Evolutionary conservation across 2,113 vertebrate species (phyloP), one percentile per base, ranked within the genome.

Genomic region (Todiramphus chloris): DNA sequence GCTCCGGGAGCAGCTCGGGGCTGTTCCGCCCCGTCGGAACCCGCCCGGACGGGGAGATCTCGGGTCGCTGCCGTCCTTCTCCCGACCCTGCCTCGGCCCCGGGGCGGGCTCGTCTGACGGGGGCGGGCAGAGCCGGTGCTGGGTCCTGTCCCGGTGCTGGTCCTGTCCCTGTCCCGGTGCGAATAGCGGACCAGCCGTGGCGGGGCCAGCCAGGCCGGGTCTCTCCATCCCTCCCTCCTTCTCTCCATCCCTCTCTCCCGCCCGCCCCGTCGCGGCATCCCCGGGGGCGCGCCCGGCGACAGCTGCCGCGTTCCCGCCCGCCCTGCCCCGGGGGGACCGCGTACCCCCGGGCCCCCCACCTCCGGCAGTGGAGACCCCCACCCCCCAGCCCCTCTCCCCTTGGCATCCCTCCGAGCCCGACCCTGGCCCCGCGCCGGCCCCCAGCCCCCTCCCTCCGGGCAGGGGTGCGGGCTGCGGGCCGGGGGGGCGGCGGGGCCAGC

Each of bases 401-500:
- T n/a, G n/a, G n/a, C n/a, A n/a, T n/a, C n/a, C n/a, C n/a, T n/a
- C n/a, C n/a, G n/a, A n/a, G n/a, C n/a, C n/a, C n/a, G n/a, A n/a
- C n/a, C n/a, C n/a, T n/a, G n/a, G n/a, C n/a, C n/a, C n/a, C n/a
- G n/a, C n/a, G n/a, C n/a, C n/a, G n/a, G n/a, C n/a, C n/a, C n/a
- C n/a, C n/a, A n/a, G n/a, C n/a, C n/a, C n/a, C n/a, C n/a, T n/a
- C n/a, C n/a, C n/a, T n/a, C n/a, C n/a, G n/a, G 46, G 46, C 50
- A 27, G 62, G 48, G 55, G 19, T 46, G 41, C 50, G 13, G 64
- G 64, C 64, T 31, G 23, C 31, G 33, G 63, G 69, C 30, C 30
- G 46, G 83, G 77, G 64, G 77, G 64, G 70, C 33, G 28, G 70
- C 6, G 30, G 80, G 79, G 72, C 87, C 97, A 98, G 97, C 97